Base-by-base conservation (phyloP, 92 coral and sea anemone genomes). In the Phenganax stokvisi region DNA sequence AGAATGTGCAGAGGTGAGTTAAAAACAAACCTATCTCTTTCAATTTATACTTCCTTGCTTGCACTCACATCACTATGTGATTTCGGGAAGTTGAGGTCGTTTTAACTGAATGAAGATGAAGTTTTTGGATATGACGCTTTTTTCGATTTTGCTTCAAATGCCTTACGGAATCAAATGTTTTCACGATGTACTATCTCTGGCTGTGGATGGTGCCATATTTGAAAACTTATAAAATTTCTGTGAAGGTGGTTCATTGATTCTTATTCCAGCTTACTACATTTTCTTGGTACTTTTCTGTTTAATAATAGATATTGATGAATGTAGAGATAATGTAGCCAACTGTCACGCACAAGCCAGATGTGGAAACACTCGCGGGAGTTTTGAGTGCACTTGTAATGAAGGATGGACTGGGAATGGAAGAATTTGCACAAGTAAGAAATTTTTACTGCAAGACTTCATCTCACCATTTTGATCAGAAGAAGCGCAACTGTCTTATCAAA, bases 251-350 rank as follows among this genome's bases (percentile, higher is more conserved):
- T 30, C 54, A 17, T 16, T 30, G 54, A 16, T 12, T 16, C 16
- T 30, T 16, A 71, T 9, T 29, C 44, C 25, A 20, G 25, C 25
- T 29, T 1, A 29, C 12, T 15, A 10, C 52, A 71, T 0, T 47
- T 29, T 29, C 10, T 13, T 20, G 7, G 44, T 71, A 29, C 10
- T 47, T 59, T 13, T 59, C 27, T 59, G 16, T 59, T 59, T 1
- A 59, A 6, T 13, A 1, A 59, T 47, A 73, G 77, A 73, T 20
- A 73, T 73, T 10, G 59, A 73, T 29, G 77, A 73, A 73, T 73
- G 77, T 28, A 11, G 6, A 11, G 77, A 73, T 10, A 29, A 73
- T 13, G 0, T 28, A 13, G 59, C 51, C 30, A 73, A 73, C 59
- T 73, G 77, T 59, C 58, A 73, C 25, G 17, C 12, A 6, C 7